Percentiles rank a stretch among this genome's conserved stretches.
These are phyloP conservation scores for Agelastica alni DNA, from an alignment of 2,888 invertebrate species.

Conservation along the genomic window DNA sequence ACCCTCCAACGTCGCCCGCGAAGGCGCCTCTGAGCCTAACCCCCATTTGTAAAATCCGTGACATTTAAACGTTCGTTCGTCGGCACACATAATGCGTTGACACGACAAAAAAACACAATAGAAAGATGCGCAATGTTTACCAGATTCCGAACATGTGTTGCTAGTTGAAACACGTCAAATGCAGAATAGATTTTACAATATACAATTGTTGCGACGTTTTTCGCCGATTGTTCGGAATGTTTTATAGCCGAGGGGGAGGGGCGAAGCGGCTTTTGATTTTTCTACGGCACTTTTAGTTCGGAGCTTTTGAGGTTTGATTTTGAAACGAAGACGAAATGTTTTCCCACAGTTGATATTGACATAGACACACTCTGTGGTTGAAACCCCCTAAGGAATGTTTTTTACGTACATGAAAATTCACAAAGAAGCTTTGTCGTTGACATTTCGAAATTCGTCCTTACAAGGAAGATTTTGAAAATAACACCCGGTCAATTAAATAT, in stretches of 20 bases:
- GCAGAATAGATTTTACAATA: slow-evolving; percentile 37
- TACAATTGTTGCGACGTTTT: slow-evolving; percentile 30
- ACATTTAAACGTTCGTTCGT: slow-evolving; percentile 35
- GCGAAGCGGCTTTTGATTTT: slow-evolving; percentile 10
- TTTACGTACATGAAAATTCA: too few species aligned
- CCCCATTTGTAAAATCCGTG: slow-evolving; percentile 39
- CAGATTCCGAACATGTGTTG: slow-evolving; percentile 47
- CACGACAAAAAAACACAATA: slow-evolving; percentile 52
- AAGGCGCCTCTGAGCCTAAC: slow-evolving; percentile 13
- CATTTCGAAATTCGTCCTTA: too few species aligned
- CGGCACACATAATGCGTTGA: slow-evolving; percentile 44
- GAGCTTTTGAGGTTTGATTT: slow-evolving; percentile 14
- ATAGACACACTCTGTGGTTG: too few species aligned
- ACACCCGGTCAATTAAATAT: too few species aligned
- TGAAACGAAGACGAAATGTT: neutral
- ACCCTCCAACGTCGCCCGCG: too few species aligned
- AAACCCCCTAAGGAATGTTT: too few species aligned
- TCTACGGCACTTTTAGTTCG: slow-evolving; percentile 12
- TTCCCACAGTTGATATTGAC: slow-evolving; percentile 4
- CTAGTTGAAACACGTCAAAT: slow-evolving; percentile 40
- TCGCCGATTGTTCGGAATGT: slow-evolving; percentile 28
- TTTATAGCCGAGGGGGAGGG: slow-evolving; percentile 29
- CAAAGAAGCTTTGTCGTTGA: too few species aligned
- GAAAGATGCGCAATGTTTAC: slow-evolving; percentile 51
- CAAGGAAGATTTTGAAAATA: too few species aligned